Conservation (phyloP, 2,888 invertebrate species). For the Heliconius cydno region DNA sequence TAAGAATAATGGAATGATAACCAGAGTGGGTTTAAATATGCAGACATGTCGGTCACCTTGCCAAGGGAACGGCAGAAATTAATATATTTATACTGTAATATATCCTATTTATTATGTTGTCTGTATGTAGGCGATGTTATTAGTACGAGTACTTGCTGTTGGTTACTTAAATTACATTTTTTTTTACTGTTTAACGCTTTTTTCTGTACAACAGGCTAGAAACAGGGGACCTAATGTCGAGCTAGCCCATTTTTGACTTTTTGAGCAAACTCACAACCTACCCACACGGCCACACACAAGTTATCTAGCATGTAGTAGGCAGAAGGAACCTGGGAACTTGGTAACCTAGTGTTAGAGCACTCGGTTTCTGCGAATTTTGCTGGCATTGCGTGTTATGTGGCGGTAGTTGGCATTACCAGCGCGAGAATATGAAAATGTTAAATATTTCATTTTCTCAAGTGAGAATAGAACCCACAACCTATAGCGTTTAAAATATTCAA, state of each 20-base stretch:
- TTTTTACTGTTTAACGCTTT: too few species aligned
- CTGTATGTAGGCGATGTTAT: constrained; percentile 22
- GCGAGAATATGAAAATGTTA: too few species aligned
- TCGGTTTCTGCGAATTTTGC: not conserved
- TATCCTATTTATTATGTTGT: constrained; percentile 24
- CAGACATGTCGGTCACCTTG: constrained; percentile 46
- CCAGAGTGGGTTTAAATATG: constrained; percentile 33
- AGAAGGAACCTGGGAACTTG: not conserved
- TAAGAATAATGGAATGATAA: constrained; percentile 23
- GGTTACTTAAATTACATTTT: not conserved
- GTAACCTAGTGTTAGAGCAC: not conserved
- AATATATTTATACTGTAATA: constrained; percentile 29
- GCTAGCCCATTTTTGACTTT: too few species aligned
- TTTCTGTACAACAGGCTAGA: too few species aligned
- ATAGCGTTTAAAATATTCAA: too few species aligned
- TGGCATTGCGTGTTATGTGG: too few species aligned
- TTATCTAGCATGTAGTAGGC: not conserved
- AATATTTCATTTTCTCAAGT: too few species aligned
- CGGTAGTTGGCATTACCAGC: too few species aligned
- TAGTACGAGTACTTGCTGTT: not conserved
- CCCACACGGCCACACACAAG: too few species aligned
- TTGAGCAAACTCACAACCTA: too few species aligned
- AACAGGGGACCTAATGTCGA: too few species aligned
- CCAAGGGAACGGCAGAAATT: constrained; percentile 39
- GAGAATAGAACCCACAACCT: too few species aligned